These are phyloP conservation scores for Thunnus maccoyii DNA, from an alignment of 2,113 vertebrate genomes.

Conservation along the genomic window DNA sequence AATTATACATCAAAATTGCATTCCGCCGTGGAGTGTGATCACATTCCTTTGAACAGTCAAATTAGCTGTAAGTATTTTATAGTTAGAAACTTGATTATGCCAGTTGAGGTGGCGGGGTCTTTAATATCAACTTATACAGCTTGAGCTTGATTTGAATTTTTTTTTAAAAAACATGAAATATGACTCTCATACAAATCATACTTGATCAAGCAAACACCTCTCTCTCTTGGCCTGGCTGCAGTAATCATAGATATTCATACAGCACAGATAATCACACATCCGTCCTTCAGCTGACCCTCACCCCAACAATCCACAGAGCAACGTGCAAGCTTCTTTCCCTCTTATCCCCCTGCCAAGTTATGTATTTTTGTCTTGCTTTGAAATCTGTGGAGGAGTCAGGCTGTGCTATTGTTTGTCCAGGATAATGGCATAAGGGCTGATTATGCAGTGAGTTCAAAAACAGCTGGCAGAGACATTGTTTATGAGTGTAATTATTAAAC, in stretches of 20 bases:
- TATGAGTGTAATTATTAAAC: conserved; percentile 14
- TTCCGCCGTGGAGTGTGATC: conserved; percentile 6
- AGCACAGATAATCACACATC: conserved; percentile 39
- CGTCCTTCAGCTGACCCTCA: conserved; percentile 52
- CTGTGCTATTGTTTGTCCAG: conserved; percentile 58
- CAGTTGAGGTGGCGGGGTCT: background rate
- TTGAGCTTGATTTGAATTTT: background rate
- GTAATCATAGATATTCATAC: conserved; percentile 21
- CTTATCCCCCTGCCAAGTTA: conserved; percentile 62
- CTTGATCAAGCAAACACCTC: background rate
- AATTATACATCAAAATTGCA: conserved; percentile 60
- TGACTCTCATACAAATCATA: conserved; percentile 9
- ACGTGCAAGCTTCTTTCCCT: conserved; percentile 36
- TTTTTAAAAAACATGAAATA: background rate
- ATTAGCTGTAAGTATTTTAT: conserved; percentile 25
- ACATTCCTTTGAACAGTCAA: conserved; percentile 41
- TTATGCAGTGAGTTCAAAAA: conserved; percentile 19
- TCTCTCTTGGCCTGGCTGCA: conserved; percentile 1
- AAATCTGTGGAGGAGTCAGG: conserved; percentile 48
- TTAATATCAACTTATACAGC: background rate
- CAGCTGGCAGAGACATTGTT: conserved; percentile 41
- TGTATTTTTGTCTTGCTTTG: conserved; percentile 55
- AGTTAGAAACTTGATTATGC: conserved; percentile 16
- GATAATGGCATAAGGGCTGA: conserved; percentile 43
- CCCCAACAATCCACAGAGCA: conserved; percentile 38